A percentile compares a stretch with the other conserved stretches of the same genome.
phyloP scores from a whole-genome alignment of 1,140 invertebrate genomes.

The Leptinotarsa defecta region DNA sequence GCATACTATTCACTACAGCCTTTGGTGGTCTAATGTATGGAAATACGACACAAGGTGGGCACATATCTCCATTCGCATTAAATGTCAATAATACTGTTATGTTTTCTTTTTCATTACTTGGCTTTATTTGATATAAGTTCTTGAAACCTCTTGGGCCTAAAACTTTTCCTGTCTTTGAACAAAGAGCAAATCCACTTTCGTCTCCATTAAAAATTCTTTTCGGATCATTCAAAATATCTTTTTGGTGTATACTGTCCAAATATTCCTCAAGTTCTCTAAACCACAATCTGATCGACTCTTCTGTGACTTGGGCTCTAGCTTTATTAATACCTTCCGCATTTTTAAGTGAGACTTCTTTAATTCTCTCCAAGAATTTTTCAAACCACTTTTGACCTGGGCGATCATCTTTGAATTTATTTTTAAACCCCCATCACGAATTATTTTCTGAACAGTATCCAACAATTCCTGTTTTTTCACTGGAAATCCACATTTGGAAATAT shows the following conservation, averaged over 20 bases:
- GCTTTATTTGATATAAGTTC: slow-evolving; percentile 46
- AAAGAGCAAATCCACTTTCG: slow-evolving; percentile 45
- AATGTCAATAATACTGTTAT: slow-evolving; percentile 49
- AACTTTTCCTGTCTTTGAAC: slow-evolving; percentile 45
- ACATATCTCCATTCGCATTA: slow-evolving; percentile 43
- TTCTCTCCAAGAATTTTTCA: slow-evolving; percentile 17
- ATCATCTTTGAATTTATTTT: slow-evolving; percentile 31
- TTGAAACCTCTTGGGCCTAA: slow-evolving; percentile 42
- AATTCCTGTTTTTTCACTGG: slow-evolving; percentile 20
- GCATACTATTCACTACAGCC: slow-evolving; percentile 37
- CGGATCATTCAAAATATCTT: slow-evolving; percentile 31
- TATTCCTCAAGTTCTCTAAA: neutral
- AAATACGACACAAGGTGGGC: slow-evolving; percentile 42
- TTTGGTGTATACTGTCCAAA: neutral
- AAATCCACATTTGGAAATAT: slow-evolving; percentile 20
- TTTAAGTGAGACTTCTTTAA: slow-evolving; percentile 17
- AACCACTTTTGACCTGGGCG: slow-evolving; percentile 18
- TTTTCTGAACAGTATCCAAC: slow-evolving; percentile 15
- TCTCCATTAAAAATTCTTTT: slow-evolving; percentile 35
- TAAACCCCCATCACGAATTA: neutral
- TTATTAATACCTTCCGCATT: slow-evolving; percentile 29
- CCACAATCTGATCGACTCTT: neutral
- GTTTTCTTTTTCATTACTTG: slow-evolving; percentile 46
- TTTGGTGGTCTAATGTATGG: slow-evolving; percentile 41
- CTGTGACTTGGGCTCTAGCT: slow-evolving; percentile 19